Conservation (phyloP, 1,140 invertebrate species). For the Dreissena rostriformis region DNA sequence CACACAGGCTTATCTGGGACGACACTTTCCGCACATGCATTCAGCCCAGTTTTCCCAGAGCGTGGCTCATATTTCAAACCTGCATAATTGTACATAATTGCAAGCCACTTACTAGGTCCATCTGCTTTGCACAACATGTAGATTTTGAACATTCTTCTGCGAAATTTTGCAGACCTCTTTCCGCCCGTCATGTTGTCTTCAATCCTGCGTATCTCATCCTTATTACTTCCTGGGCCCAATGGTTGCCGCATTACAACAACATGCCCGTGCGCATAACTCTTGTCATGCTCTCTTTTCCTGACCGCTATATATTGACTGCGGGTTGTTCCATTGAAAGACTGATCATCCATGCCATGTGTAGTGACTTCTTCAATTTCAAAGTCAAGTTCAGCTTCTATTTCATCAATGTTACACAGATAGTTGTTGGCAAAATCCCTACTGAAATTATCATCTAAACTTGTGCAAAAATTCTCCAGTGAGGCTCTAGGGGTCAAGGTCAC, state of each 20-base stretch:
- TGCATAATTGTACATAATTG: not conserved
- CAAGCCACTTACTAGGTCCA: not conserved
- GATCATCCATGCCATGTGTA: not conserved
- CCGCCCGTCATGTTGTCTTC: constrained; percentile 6
- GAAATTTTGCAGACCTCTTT: not conserved
- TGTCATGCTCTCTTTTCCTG: not conserved
- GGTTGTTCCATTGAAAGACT: not conserved
- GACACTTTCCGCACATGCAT: not conserved
- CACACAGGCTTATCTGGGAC: not conserved
- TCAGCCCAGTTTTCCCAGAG: not conserved
- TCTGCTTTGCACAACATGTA: not conserved
- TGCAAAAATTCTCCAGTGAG: not conserved
- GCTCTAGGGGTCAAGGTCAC: not conserved
- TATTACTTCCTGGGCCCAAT: not conserved
- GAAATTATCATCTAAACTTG: not conserved
- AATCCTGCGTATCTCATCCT: constrained; percentile 10
- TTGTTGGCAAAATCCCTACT: not conserved
- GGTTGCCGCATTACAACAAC: not conserved
- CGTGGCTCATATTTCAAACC: not conserved
- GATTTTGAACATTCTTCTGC: constrained; percentile 24
- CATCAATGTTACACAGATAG: constrained; percentile 6
- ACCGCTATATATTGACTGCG: not conserved
- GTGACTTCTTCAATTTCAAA: constrained; percentile 8
- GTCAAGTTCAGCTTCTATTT: constrained; percentile 25
- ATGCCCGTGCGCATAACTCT: not conserved